Percentiles rank a stretch among this genome's conserved stretches.
Conservation (phyloP, 2,797 vertebrate genomes). For the Pampus argenteus region DNA sequence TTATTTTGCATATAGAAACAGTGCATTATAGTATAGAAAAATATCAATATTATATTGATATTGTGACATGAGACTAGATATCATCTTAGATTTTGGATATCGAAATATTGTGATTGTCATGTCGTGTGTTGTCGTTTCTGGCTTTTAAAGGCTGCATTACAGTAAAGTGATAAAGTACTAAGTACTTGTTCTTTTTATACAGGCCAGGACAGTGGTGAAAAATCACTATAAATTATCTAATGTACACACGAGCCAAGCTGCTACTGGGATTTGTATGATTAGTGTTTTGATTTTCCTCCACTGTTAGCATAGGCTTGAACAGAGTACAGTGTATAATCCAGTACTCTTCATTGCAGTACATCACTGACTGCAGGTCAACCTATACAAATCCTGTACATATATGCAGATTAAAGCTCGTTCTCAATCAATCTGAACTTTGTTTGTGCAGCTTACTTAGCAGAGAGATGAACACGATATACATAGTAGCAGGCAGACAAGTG, state of each 20-base stretch:
- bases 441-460: slow-evolving; percentile 17
- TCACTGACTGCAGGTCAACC: slow-evolving; percentile 27
- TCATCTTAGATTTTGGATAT: too few species aligned
- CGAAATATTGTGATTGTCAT: too few species aligned
- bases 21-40: too few species aligned
- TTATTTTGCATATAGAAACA: not conserved
- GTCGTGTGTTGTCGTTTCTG: too few species aligned
- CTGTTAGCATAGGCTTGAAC: slow-evolving; percentile 19
- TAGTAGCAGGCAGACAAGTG: not conserved
- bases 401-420: slow-evolving; percentile 58
- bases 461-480: slow-evolving; percentile 1
- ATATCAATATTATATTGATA: too few species aligned
- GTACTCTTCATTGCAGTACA: slow-evolving; percentile 34
- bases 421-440: slow-evolving; percentile 47
- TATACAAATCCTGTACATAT: slow-evolving; percentile 53
- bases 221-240: not conserved
- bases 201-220: not conserved
- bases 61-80: too few species aligned
- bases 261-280: slow-evolving; percentile 10
- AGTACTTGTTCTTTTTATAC: not conserved
- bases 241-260: not conserved
- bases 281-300: slow-evolving; percentile 10
- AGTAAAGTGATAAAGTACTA: too few species aligned
- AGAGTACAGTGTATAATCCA: slow-evolving; percentile 51
- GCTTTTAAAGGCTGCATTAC: too few species aligned